Evolutionary conservation across 2,113 vertebrate genomes (phyloP).

Genomic region (Orthonyx spaldingii): DNA sequence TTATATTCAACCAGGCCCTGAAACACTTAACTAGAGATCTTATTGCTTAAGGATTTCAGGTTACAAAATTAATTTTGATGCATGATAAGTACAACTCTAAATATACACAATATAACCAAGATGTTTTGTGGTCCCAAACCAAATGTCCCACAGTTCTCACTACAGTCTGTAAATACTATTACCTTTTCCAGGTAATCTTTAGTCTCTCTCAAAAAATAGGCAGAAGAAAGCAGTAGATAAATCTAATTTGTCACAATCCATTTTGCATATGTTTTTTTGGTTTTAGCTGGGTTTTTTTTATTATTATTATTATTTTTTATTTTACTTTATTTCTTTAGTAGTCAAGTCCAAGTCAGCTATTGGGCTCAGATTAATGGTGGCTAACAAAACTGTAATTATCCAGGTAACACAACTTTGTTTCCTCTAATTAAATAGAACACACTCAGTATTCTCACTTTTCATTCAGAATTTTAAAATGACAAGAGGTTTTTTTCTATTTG

Average conservation of each 20-base stretch:
- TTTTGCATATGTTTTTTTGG: neutral
- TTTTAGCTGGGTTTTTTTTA: neutral
- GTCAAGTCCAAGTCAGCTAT: neutral
- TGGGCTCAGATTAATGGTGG: neutral
- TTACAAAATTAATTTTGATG: neutral
- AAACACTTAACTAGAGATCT: neutral
- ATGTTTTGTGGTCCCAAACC: neutral
- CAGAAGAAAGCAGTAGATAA: neutral
- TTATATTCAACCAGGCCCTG: neutral
- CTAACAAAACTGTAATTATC: neutral
- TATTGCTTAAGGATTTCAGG: neutral
- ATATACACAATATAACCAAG: neutral
- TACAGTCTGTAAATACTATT: neutral
- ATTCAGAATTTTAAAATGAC: neutral
- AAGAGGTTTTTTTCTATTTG: neutral
- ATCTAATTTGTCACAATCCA: neutral
- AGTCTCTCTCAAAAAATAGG: neutral
- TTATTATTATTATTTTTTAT: no score
- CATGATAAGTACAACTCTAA: neutral
- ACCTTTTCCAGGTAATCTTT: neutral
- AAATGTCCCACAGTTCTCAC: neutral
- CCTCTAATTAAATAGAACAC: neutral
- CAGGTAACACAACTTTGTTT: neutral
- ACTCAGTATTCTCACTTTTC: neutral
- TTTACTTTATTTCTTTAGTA: neutral